Percentiles rank a stretch among this genome's conserved stretches.
These are phyloP conservation scores for Kradibia gibbosae DNA, from an alignment of 1,140 invertebrate species.

Conservation along the genomic window DNA sequence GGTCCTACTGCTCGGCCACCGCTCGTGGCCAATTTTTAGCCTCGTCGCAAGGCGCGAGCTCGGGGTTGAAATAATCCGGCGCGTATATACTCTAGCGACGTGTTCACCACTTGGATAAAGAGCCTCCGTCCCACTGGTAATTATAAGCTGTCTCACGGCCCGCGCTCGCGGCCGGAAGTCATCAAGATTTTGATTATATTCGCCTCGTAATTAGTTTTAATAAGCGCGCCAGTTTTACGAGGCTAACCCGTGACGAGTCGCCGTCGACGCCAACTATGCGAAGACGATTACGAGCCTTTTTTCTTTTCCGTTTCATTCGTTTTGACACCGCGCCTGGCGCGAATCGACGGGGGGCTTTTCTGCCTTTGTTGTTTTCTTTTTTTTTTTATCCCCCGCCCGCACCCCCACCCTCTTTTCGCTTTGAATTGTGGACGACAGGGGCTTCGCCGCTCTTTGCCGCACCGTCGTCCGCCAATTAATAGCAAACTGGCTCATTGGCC, in stretches of 20 bases:
- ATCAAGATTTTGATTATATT: conserved; percentile 48
- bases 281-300: conserved; percentile 1
- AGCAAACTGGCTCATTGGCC: too few relatives aligned
- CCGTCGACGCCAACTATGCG: neutral
- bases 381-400: too few relatives aligned
- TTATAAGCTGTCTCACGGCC: conserved; percentile 34
- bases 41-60: neutral
- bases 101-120: neutral
- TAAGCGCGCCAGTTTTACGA: conserved; percentile 23
- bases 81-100: neutral
- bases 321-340: neutral
- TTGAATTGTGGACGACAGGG: too few relatives aligned
- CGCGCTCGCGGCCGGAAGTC: conserved; percentile 20
- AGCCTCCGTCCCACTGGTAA: conserved; percentile 16
- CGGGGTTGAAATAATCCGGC: neutral
- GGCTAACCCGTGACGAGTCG: neutral
- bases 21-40: conserved; percentile 1
- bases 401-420: too few relatives aligned
- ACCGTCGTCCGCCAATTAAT: too few relatives aligned
- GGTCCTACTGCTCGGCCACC: too few relatives aligned
- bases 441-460: too few relatives aligned
- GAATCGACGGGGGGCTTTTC: too few relatives aligned
- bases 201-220: conserved; percentile 50
- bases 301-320: neutral
- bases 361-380: too few relatives aligned